phyloP scores from a whole-genome alignment of 1,140 invertebrate genomes.

The Medauroidea extradentata region DNA sequence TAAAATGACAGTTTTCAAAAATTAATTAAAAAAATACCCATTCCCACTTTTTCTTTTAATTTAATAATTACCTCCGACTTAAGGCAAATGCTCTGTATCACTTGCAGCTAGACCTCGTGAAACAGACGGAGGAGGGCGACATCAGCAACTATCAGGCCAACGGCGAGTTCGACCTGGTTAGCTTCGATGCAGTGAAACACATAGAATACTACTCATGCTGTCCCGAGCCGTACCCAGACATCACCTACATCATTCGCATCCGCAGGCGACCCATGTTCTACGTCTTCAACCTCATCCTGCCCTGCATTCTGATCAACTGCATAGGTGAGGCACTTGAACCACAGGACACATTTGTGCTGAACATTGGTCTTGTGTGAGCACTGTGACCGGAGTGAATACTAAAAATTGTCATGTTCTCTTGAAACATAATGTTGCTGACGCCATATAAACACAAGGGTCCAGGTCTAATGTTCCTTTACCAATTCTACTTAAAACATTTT shows the following conservation, averaged over 20 bases:
- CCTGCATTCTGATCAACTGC: slow-evolving; percentile 84
- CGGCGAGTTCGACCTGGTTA: slow-evolving; percentile 73
- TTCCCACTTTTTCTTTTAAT: neutral
- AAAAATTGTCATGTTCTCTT: too few relatives aligned
- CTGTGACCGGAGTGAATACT: too few relatives aligned
- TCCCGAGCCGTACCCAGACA: slow-evolving; percentile 57
- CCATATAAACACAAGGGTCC: too few relatives aligned
- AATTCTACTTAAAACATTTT: too few relatives aligned
- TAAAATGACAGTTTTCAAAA: too few relatives aligned
- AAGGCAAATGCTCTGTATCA: slow-evolving; percentile 14
- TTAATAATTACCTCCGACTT: neutral
- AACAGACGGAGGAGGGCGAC: slow-evolving; percentile 67
- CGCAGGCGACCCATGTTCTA: slow-evolving; percentile 82
- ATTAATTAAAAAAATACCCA: too few relatives aligned
- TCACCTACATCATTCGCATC: slow-evolving; percentile 66
- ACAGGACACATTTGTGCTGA: too few relatives aligned
- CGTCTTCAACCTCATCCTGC: slow-evolving; percentile 86
- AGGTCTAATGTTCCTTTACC: too few relatives aligned
- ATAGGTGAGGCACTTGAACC: slow-evolving; percentile 66
- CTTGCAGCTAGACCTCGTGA: slow-evolving; percentile 63
- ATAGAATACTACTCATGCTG: slow-evolving; percentile 69
- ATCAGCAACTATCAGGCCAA: slow-evolving; percentile 73
- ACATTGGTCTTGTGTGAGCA: too few relatives aligned
- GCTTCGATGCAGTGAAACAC: slow-evolving; percentile 65
- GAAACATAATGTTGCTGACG: too few relatives aligned